A percentile compares a stretch with the other conserved stretches of the same genome.
Evolutionary conservation across 2,113 vertebrate species (phyloP).

Genomic region (Fulica atra): DNA sequence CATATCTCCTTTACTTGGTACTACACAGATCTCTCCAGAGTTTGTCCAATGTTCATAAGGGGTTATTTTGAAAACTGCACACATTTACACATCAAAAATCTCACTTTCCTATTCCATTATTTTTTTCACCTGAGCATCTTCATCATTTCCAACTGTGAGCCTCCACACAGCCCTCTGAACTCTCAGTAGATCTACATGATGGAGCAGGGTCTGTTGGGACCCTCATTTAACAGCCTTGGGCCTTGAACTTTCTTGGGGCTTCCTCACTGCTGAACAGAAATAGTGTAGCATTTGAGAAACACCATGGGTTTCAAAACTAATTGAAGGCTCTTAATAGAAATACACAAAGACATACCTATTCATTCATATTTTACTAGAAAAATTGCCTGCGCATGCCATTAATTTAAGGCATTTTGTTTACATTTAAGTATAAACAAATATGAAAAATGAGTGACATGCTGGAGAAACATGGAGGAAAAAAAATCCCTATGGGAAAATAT

Average conservation of each 20-base stretch:
- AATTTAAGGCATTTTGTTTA: constrained; percentile 47
- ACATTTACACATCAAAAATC: background rate
- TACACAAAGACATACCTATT: background rate
- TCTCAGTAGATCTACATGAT: background rate
- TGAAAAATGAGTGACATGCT: constrained; percentile 16
- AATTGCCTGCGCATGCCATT: background rate
- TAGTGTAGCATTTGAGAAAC: background rate
- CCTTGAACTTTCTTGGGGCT: background rate
- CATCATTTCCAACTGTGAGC: background rate
- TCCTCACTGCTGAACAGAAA: background rate
- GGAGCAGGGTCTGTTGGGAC: background rate
- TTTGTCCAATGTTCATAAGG: background rate
- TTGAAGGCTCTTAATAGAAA: constrained; percentile 12
- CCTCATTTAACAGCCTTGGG: background rate
- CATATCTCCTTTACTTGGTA: background rate
- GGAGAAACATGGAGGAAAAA: background rate
- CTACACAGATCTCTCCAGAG: background rate
- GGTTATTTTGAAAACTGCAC: background rate
- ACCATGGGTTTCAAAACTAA: background rate
- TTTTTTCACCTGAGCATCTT: background rate
- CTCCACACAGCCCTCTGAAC: background rate
- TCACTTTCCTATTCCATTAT: background rate
- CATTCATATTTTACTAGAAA: constrained; percentile 8
- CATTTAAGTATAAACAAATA: background rate
- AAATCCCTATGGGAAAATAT: background rate